A percentile compares a stretch with the other conserved stretches of the same genome.
Evolutionary conservation across 2,888 invertebrate genomes (phyloP).

Genomic region (Brassicogethes aeneus): DNA sequence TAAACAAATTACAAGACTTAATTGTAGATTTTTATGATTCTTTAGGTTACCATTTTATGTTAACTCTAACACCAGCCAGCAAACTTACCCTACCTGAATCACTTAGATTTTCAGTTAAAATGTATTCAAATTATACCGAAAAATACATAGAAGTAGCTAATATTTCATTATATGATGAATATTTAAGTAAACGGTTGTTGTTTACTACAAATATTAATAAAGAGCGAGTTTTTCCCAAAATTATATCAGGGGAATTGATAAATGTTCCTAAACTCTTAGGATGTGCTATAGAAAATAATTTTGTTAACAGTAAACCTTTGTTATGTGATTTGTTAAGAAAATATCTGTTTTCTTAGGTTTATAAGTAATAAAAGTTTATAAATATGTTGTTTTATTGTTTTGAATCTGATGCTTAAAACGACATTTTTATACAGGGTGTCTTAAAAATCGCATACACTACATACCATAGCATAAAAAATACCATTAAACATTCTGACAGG

Average conservation of each 20-base stretch:
- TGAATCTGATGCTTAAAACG: too few species aligned
- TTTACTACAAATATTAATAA: conserved; percentile 52
- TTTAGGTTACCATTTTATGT: conserved; percentile 59
- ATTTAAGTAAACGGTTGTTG: conserved; percentile 67
- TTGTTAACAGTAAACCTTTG: conserved; percentile 25
- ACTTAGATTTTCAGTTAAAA: conserved; percentile 58
- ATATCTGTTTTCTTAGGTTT: conserved; percentile 14
- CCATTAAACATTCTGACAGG: too few species aligned
- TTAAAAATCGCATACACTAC: too few species aligned
- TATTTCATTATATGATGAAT: conserved; percentile 62
- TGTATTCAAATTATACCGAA: conserved; percentile 58
- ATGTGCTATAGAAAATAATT: conserved; percentile 60
- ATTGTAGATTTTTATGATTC: conserved; percentile 52
- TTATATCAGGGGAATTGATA: conserved; percentile 64
- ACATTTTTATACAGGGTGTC: too few species aligned
- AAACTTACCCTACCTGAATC: conserved; percentile 57
- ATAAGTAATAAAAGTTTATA: too few species aligned
- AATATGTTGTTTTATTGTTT: too few species aligned
- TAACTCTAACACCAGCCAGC: conserved; percentile 53
- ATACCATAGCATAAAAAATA: too few species aligned
- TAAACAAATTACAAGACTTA: conserved; percentile 47
- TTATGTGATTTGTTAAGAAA: conserved; percentile 16
- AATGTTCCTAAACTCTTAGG: conserved; percentile 67
- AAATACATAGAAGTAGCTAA: conserved; percentile 65
- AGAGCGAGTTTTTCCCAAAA: conserved; percentile 51